Evolutionary conservation across 2,888 invertebrate species (phyloP).

Genomic region (Leucophenga montana): DNA sequence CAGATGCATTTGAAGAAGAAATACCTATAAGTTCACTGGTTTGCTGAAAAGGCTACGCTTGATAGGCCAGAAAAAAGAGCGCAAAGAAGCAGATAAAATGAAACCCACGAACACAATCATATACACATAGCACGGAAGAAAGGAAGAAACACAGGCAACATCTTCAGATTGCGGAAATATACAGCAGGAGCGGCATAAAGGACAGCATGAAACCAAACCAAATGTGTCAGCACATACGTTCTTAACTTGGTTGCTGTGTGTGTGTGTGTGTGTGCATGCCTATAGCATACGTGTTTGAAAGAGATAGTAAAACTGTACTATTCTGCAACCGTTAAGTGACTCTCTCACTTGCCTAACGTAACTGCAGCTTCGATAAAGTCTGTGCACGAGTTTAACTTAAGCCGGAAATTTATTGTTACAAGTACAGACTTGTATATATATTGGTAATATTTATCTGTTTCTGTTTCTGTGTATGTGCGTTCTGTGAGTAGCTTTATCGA

Average conservation of each 20-base stretch:
- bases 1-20: not conserved
- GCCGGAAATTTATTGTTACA: constrained; percentile 44
- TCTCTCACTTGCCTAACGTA: constrained; percentile 29
- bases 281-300: too few species aligned
- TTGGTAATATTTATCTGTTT: not conserved
- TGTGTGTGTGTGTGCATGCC: not conserved
- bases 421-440: not conserved
- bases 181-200: constrained; percentile 1
- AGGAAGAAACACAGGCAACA: not conserved
- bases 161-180: constrained; percentile 18
- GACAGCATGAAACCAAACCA: not conserved
- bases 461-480: not conserved
- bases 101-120: constrained; percentile 7
- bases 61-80: constrained; percentile 45
- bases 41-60: constrained; percentile 38
- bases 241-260: not conserved
- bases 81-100: constrained; percentile 17
- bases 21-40: not conserved
- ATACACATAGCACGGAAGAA: not conserved
- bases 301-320: too few species aligned
- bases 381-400: constrained; percentile 37
- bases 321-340: not conserved
- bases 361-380: constrained; percentile 46
- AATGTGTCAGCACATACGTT: not conserved
- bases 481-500: constrained; percentile 20